phyloP scores from a whole-genome alignment of 2,113 vertebrate genomes.

The Labeo catla region DNA sequence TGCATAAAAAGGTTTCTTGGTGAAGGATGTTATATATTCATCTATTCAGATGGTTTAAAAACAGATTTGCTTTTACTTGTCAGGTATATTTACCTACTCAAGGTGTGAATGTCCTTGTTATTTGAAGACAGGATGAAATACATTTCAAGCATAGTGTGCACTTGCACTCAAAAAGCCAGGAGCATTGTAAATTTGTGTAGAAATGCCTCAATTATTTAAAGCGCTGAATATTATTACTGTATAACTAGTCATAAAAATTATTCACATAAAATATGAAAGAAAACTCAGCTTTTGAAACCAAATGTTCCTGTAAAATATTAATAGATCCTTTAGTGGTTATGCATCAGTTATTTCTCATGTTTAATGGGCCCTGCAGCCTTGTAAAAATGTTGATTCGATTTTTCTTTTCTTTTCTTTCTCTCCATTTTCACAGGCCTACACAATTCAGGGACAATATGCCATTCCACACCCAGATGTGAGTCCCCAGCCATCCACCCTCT shows the following conservation, averaged over 20 bases:
- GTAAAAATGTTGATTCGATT: constrained; percentile 34
- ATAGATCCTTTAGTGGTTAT: constrained; percentile 23
- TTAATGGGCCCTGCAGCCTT: constrained; percentile 23
- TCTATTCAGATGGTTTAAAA: neutral
- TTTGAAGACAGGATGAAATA: neutral
- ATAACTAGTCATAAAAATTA: neutral
- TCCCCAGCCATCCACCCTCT: constrained; percentile 68
- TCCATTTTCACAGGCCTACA: constrained; percentile 86
- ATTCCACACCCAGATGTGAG: constrained; percentile 98
- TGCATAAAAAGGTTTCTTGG: neutral
- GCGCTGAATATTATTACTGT: neutral
- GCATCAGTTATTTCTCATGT: constrained; percentile 29
- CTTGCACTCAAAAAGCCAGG: neutral
- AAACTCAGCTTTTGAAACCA: constrained; percentile 3
- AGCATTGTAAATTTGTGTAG: neutral
- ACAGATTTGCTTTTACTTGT: neutral
- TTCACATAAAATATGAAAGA: constrained; percentile 26
- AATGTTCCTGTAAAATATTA: constrained; percentile 32
- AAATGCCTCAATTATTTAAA: neutral
- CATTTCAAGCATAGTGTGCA: neutral
- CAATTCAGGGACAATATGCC: constrained; percentile 98
- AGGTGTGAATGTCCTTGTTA: neutral
- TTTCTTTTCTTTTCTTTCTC: constrained; percentile 55
- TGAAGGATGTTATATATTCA: constrained; percentile 22
- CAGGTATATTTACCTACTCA: neutral